Evolutionary conservation across 2,888 invertebrate species (phyloP), one percentile per base, ranked within the genome.

Genomic region (Cyaniris semiargus): DNA sequence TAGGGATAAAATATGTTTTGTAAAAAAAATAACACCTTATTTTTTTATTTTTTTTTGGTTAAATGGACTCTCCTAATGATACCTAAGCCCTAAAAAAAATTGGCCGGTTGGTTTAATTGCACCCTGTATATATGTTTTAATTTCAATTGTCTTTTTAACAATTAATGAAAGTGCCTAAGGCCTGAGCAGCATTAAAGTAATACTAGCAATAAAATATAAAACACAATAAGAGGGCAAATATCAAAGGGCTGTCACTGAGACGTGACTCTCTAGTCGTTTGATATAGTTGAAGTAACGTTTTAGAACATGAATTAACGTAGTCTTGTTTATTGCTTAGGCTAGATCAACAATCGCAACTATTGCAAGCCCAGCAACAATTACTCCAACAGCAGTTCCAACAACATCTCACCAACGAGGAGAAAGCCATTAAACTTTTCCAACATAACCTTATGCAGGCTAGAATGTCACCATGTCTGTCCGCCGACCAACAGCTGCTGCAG

Each of bases 321-420:
- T 31, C 38, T 56, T 60, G 48, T 77, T 72, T 60, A 23, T 66
- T 76, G 66, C 82, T 23, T 82, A 93, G 93, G 81, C 83, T 94
- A 78, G 94, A 93, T 80, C 90, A 93, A 79, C 94, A 94, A 81
- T 88, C 90, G 5, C 93, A 93, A 79, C 84, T 92, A 44, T 85
- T 93, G 44, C 94, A 94, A 84, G 90, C 92, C 3, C 93, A 94
- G 78, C 94, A 94, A 80, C 92, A 92, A 78, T 86, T 90, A 0
- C 85, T 95, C 10, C 95, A 95, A 80, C 95, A 95, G 79, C 90
- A 95, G 82, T 92, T 95, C 79, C 95, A 95, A 82, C 94, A 95
- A 82, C 93, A 94, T 79, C 92, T 91, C 13, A 89, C 90, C 81
- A 91, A 89, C 79, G 93, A 93, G 78, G 94, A 94, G 81, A 91